Evolutionary conservation across 2,113 vertebrate species (phyloP).

Genomic region (Porphyrio hochstetteri): DNA sequence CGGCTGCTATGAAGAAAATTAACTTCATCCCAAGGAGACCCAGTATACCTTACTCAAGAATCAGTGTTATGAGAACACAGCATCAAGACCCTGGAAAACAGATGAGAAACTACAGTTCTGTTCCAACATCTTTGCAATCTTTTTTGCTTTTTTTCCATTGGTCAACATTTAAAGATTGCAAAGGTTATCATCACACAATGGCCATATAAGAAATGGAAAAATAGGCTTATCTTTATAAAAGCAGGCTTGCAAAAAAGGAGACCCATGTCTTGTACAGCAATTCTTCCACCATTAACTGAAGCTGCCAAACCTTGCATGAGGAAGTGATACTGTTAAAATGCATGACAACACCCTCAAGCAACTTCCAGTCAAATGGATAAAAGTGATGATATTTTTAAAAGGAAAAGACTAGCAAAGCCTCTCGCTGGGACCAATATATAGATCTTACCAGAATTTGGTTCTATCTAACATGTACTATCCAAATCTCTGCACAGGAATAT

Average conservation of each 20-base stretch:
- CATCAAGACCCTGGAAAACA: neutral
- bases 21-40: neutral
- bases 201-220: neutral
- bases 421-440: neutral
- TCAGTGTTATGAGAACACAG: neutral
- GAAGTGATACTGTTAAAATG: conserved; percentile 49
- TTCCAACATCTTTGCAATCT: neutral
- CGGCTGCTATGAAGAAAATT: neutral
- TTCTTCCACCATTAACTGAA: conserved; percentile 17
- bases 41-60: neutral
- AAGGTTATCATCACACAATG: neutral
- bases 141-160: neutral
- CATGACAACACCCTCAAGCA: conserved; percentile 33
- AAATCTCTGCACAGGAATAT: neutral
- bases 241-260: conserved; percentile 16
- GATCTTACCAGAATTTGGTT: neutral
- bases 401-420: conserved; percentile 33
- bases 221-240: neutral
- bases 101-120: neutral
- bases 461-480: neutral
- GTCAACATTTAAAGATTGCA: neutral
- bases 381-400: conserved; percentile 15
- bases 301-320: conserved; percentile 31
- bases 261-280: neutral
- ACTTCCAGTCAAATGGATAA: conserved; percentile 36